Evolutionary conservation across 2,888 invertebrate genomes (phyloP), one percentile per base, ranked within the genome.

Genomic region (Meiosimyza decipiens): DNA sequence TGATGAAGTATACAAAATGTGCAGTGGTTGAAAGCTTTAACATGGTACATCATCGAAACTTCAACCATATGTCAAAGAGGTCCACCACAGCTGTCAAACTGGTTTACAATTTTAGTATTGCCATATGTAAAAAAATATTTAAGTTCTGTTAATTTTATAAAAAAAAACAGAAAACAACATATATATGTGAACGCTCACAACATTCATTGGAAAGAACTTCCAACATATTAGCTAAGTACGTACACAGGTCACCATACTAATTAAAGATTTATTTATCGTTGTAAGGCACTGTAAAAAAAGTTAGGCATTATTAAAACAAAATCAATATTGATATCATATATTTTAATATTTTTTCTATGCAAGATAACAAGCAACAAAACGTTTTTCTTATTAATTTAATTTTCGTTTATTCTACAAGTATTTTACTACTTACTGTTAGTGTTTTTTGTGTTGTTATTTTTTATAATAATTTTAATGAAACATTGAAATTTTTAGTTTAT

Each of bases 381-480:
- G 13, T 65, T 49, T 28, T 62, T 28, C 9, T 16, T 15, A 16
- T 4, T 40, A 49, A 52, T 68, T 28, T 18, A 68, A 50, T 68
- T 49, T 57, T 57, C 28, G 50, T 68, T n/a, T 68, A 50, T 47
- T 57, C 28, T 68, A 57, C 59, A 49, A n/a, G 68, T 49, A 59
- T 50, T 68, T 68, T 50, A 57, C 68, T 68, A 68, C 59, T 68
- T 68, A 68, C 28, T 49, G 68, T 68, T 68, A 68, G 68, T 59
- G 59, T n/a, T 59, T 68, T 49, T 22, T 18, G 52, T 40, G 40
- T 40, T 40, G 40, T 67, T 57, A 7, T 16, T 54, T n/a, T 55
- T 49, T 18, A 49, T 12, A 40, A 40, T 40, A 40, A 40, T 40
- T 67, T 16, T 57, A 68, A 59, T 50, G 47, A 59, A 68, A 68